Base-by-base conservation (phyloP, 2,888 invertebrate genomes). In the Sycophila texana region DNA sequence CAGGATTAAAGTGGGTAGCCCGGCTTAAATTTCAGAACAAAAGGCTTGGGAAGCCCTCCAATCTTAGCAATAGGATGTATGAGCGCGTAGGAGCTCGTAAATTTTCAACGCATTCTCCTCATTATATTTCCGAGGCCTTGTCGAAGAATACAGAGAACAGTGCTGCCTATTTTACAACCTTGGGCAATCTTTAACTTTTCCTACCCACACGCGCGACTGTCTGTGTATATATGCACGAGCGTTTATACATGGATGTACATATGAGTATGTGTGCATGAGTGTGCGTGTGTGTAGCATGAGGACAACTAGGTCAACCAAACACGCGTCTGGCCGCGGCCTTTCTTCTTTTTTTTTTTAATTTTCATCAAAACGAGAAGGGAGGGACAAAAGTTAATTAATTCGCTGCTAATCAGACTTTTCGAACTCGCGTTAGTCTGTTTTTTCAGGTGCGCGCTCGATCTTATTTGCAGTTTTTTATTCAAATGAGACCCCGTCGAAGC, bases 231-330 rank as follows among this genome's bases (percentile, higher is more conserved):
- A 39, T 5, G 7, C n/a, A n/a, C n/a, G n/a, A n/a, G n/a, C n/a
- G n/a, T n/a, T n/a, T n/a, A n/a, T n/a, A n/a, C n/a, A n/a, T 51
- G 20, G 14, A 16, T 26, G 26, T 26, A 26, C 26, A 1, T 1
- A 26, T 16, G 16, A 12, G 60, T 26, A 26, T 39, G n/a, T 7
- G 16, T 57, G 71, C n/a, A n/a, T n/a, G n/a, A n/a, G n/a, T 63
- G 60, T 60, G 51, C 18, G 60, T 51, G 51, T 2, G 4, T 53
- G 22, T 12, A n/a, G 55, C 4, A 20, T 7, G n/a, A 49, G 1
- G 55, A 58, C 22, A 77, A 77, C 53, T 77, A 77, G 65, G 71
- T 77, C 65, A 51, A 58, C 65, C 53, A 77, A 77, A 71, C 51
- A 77, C 57, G 13, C 55, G 18, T 7, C 22, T 53, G 49, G n/a